Base-by-base conservation (phyloP, 2,797 vertebrate species). In the Eulemur albifrons region DNA sequence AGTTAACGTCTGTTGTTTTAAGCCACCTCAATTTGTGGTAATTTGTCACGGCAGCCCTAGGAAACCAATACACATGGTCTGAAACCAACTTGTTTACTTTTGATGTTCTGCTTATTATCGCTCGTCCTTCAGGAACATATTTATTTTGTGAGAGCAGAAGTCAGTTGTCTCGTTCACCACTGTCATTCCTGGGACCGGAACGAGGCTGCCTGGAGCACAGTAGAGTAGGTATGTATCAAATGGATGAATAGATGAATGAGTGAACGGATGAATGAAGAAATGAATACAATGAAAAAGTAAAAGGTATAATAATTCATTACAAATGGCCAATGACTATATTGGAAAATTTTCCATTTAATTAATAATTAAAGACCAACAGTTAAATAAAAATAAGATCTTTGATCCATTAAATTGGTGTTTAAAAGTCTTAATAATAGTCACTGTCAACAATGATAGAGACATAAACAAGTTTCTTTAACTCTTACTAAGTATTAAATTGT, bases 341-440 rank as follows among this genome's bases (percentile, higher is more conserved):
- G 30, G 61, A 85, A 67, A 48, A 0, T 5, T 65, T 67, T 76
- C 45, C n/a, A 65, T 23, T n/a, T 81, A 63, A 50, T 93, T 82
- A 63, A 38, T 94, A 75, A 57, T 67, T 30, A 73, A 95, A 59
- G 63, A 54, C 7, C 1, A 73, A 18, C 17, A 43, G 9, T 82
- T 86, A 79, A 80, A 70, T 82, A 83, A 92, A 95, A 90, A n/a
- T 84, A 73, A 88, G 91, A 50, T 25, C 1, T 83, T 92, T 82
- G 57, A 45, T 48, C 5, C 57, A 25, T 63, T 76, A 54, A 77
- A 63, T 75, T 75, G 21, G 4, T 81, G 15, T 81, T 89, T 94
- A 14, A 73, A 89, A 77, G 10, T 54, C 5, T 67, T 91, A 10
- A 50, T 69, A 73, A 54, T 43, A 75, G 30, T 27, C 57, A 38